Evolutionary conservation across 2,888 invertebrate species (phyloP).

Genomic region (Epinotia demarniana): DNA sequence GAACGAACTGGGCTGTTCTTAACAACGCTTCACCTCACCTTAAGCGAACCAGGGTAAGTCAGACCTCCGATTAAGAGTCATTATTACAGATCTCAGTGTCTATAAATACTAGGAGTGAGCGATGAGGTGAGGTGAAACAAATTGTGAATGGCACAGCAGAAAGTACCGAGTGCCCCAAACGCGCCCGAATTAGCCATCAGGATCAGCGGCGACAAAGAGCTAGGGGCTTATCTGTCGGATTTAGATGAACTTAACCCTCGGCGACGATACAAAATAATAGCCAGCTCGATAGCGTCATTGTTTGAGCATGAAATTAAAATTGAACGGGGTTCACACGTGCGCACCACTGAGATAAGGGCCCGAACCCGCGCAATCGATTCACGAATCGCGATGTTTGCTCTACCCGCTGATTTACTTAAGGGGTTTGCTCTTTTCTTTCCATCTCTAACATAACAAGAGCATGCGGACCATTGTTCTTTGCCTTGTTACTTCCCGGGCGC

Average conservation of each 20-base stretch:
- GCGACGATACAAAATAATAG: conserved; percentile 82
- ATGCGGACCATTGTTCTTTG: conserved; percentile 59
- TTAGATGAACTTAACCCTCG: conserved; percentile 83
- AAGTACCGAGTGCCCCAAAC: conserved; percentile 49
- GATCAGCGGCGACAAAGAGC: conserved; percentile 77
- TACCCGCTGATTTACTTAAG: conserved; percentile 74
- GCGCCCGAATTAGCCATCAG: conserved; percentile 77
- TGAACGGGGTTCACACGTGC: conserved; percentile 84
- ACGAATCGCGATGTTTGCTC: conserved; percentile 69
- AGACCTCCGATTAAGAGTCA: background rate
- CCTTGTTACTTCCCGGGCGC: conserved; percentile 26
- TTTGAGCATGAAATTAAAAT: conserved; percentile 85
- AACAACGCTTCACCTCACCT: background rate
- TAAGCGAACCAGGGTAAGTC: background rate
- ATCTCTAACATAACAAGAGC: conserved; percentile 63
- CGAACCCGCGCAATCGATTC: conserved; percentile 72
- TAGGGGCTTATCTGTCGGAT: conserved; percentile 79
- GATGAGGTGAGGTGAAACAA: background rate
- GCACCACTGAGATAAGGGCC: conserved; percentile 80
- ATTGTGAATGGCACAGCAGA: conserved; percentile 46
- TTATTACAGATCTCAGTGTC: background rate
- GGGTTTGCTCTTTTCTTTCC: conserved; percentile 79
- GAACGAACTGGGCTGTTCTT: conserved; percentile 37
- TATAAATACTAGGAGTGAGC: background rate
- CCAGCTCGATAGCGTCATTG: conserved; percentile 82